These are phyloP conservation scores for Actinia tenebrosa DNA, from an alignment of 64 coral and sea anemone genomes.

Conservation along the genomic window DNA sequence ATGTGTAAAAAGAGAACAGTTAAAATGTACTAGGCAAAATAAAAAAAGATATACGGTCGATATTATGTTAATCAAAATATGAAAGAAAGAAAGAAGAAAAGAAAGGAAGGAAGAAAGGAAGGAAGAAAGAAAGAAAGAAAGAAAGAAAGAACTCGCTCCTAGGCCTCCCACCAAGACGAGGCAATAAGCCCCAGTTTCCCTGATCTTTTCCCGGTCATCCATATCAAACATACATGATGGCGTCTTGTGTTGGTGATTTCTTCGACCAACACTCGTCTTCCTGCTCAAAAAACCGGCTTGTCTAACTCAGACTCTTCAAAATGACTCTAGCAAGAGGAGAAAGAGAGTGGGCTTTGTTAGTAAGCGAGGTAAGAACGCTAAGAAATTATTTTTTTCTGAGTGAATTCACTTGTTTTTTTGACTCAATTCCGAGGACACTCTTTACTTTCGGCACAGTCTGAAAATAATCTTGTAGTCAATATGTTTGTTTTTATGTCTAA, in stretches of 20 bases:
- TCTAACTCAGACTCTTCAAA: not conserved
- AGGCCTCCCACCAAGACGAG: not conserved
- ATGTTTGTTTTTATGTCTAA: not conserved
- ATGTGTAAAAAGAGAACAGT: too few relatives aligned
- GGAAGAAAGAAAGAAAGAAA: not conserved
- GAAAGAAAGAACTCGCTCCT: not conserved
- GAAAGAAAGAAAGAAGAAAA: too few relatives aligned
- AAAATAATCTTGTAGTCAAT: not conserved
- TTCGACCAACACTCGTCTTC: not conserved
- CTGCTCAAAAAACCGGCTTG: not conserved
- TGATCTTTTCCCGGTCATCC: constrained; percentile 1
- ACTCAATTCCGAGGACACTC: not conserved
- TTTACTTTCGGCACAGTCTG: not conserved
- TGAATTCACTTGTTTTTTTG: not conserved
- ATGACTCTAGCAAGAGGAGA: constrained; percentile 90
- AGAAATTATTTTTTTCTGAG: not conserved
- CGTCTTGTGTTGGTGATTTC: not conserved
- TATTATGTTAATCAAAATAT: too few relatives aligned
- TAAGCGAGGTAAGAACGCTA: constrained; percentile 75
- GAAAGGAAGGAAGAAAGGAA: too few relatives aligned
- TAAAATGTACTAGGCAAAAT: too few relatives aligned
- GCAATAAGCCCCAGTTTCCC: constrained; percentile 2
- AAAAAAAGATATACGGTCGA: too few relatives aligned
- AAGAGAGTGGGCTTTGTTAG: constrained; percentile 88
- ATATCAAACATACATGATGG: constrained; percentile 25